Conservation (phyloP, 2,888 invertebrate genomes). For the Coenonympha arcania region DNA sequence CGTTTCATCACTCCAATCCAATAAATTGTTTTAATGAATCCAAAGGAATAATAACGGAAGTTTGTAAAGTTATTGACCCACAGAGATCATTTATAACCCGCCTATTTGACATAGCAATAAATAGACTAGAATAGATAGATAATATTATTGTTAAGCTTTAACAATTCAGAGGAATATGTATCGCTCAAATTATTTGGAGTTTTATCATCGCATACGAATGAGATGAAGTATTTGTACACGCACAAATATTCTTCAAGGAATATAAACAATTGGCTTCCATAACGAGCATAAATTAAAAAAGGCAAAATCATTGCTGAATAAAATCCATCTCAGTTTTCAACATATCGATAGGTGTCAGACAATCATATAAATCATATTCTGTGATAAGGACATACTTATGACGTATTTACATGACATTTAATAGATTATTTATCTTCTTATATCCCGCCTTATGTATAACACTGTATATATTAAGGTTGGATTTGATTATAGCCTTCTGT, state of each 20-base stretch:
- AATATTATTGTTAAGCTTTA: conserved; percentile 60
- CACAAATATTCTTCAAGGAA: conserved; percentile 16
- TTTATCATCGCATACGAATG: not conserved
- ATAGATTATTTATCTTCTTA: conserved; percentile 41
- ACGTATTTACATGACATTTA: conserved; percentile 50
- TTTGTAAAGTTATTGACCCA: conserved; percentile 34
- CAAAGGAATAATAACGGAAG: conserved; percentile 24
- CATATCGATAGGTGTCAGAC: conserved; percentile 64
- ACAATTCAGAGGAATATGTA: conserved; percentile 42
- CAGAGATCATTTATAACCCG: conserved; percentile 70
- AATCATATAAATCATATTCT: conserved; percentile 62
- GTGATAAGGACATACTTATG: conserved; percentile 71
- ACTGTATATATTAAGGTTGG: conserved; percentile 57
- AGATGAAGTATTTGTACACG: conserved; percentile 13
- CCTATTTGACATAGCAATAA: conserved; percentile 74
- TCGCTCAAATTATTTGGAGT: conserved; percentile 38
- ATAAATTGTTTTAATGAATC: conserved; percentile 16
- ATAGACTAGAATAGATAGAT: conserved; percentile 69
- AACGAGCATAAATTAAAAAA: not conserved
- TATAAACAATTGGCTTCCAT: conserved; percentile 6
- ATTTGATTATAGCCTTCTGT: conserved; percentile 66
- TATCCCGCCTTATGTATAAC: conserved; percentile 32
- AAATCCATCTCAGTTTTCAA: conserved; percentile 24
- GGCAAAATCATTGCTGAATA: not conserved
- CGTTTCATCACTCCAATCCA: conserved; percentile 26